These are phyloP conservation scores for Enteromius unitaeniatus DNA, from an alignment of 2,797 vertebrate genomes.

Conservation along the genomic window DNA sequence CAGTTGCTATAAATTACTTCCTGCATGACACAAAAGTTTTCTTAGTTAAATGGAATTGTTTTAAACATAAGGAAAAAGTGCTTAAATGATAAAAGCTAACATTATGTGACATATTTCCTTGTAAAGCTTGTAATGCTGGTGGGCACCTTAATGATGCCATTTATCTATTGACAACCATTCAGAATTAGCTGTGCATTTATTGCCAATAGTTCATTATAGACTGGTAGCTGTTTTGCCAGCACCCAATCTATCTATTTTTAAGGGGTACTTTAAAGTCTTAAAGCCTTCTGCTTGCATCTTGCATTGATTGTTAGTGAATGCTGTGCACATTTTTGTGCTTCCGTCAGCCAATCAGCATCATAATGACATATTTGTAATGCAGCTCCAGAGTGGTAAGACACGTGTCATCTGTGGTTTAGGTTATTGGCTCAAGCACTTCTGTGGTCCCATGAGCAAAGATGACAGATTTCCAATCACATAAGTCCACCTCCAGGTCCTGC, in stretches of 20 bases:
- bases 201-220: neutral
- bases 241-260: neutral
- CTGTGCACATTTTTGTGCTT: conserved; percentile 2
- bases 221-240: neutral
- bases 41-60: neutral
- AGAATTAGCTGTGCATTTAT: neutral
- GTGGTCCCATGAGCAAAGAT: conserved; percentile 19
- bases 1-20: neutral
- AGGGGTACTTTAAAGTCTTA: neutral
- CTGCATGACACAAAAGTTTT: neutral
- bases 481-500: conserved; percentile 5
- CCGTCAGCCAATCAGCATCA: conserved; percentile 7
- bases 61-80: neutral
- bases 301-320: neutral
- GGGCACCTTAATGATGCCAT: neutral
- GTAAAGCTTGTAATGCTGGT: neutral
- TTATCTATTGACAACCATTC: neutral
- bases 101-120: neutral
- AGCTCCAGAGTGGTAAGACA: conserved; percentile 5
- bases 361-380: neutral
- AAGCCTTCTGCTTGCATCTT: neutral
- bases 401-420: neutral
- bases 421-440: conserved; percentile 22
- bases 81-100: neutral
- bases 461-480: conserved; percentile 25